A percentile compares a stretch with the other conserved stretches of the same genome.
Conservation (phyloP, 2,113 vertebrate species). For the Hemicordylus capensis region DNA sequence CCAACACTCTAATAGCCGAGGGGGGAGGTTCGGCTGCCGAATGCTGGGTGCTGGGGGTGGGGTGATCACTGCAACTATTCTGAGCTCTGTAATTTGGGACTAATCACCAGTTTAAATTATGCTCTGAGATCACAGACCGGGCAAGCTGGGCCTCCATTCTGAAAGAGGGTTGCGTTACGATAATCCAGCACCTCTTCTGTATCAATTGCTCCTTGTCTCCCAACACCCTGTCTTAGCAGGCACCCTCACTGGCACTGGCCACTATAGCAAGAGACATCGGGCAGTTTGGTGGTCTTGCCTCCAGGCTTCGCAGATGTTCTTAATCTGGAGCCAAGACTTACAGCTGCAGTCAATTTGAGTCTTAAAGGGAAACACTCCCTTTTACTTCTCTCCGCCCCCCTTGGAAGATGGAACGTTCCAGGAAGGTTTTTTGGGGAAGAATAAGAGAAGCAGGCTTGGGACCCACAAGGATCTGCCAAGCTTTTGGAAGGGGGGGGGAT, state of each 20-base stretch:
- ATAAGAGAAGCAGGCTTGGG: neutral
- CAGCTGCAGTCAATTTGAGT: slow-evolving; percentile 33
- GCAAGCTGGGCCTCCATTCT: neutral
- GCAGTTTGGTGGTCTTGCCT: slow-evolving; percentile 49
- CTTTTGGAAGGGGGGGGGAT: neutral
- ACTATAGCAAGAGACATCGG: slow-evolving; percentile 49
- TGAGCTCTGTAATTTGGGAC: neutral
- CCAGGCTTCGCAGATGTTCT: slow-evolving; percentile 41
- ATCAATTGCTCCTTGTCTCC: neutral
- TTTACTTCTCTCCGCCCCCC: neutral
- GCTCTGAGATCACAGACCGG: no score
- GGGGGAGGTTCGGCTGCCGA: neutral
- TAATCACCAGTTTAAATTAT: neutral
- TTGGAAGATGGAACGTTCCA: slow-evolving; percentile 26
- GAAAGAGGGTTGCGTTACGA: neutral
- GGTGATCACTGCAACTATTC: neutral
- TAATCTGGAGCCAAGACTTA: slow-evolving; percentile 24
- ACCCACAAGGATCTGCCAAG: neutral
- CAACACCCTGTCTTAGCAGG: neutral
- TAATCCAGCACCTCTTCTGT: neutral
- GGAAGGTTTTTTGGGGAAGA: neutral
- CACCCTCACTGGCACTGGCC: neutral
- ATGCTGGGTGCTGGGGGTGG: neutral
- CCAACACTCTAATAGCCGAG: neutral
- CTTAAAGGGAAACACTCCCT: slow-evolving; percentile 5